Evolutionary conservation across 2,797 vertebrate species (phyloP), one percentile per base, ranked within the genome.

Genomic region (Thamnophis elegans): DNA sequence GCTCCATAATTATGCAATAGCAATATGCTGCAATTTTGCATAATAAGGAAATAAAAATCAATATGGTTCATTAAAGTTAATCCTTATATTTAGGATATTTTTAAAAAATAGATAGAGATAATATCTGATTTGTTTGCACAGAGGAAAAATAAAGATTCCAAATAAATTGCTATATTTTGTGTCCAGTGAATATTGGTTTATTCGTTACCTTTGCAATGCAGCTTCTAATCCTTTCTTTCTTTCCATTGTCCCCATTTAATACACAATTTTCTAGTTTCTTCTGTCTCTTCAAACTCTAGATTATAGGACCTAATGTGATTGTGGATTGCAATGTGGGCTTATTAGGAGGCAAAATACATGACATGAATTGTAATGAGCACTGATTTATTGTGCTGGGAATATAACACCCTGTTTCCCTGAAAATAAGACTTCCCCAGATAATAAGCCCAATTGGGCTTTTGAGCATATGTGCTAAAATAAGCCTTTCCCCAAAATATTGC

Each of bases 11-110:
- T 20, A 9, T 51, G 91, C 92, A 91, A 55, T 91, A 93, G 28
- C n/a, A 65, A 93, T 18, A 16, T 1, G 12, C 14, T 93, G 91
- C 92, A 90, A 51, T 93, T 95, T 47, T 93, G 56, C 90, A 22
- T n/a, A 90, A 62, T 1, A 47, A 85, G 89, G 92, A 90, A 93
- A 58, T 20, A 87, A 90, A 85, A 87, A 93, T 59, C 85, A 92
- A 60, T 53, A 28, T 16, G 58, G 36, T 88, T 56, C 26, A 18
- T 91, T 89, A 90, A 36, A 85, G 56, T 91, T 93, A 91, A 87
- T 55, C 62, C 28, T n/a, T 90, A 36, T 22, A 91, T 51, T 16
- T 53, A 88, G 59, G 0, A 0, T 55, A 36, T 13, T 78, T 18
- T 28, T 0, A 11, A 91, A 9, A 3, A 18, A 53, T 6, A n/a